These are phyloP conservation scores for Edolisoma coerulescens DNA, from an alignment of 2,113 vertebrate genomes.

Conservation along the genomic window DNA sequence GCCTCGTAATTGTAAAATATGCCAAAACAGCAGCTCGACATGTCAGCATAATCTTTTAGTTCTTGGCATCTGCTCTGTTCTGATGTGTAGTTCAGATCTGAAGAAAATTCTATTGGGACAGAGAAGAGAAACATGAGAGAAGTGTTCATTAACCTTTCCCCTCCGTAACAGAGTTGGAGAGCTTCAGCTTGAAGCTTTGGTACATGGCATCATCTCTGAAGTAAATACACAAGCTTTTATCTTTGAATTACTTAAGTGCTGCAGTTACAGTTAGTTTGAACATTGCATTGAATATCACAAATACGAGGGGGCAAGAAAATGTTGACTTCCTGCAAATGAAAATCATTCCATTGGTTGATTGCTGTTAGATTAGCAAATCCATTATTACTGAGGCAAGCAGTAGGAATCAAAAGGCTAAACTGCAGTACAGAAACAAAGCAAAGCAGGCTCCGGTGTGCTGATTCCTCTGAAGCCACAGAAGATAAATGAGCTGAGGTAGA, in stretches of 20 bases:
- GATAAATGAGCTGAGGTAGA: constrained; percentile 46
- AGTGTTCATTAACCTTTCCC: constrained; percentile 23
- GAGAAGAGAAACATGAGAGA: neutral
- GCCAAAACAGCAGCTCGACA: neutral
- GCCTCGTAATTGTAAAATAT: neutral
- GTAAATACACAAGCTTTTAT: neutral
- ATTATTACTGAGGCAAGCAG: neutral
- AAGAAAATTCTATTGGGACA: neutral
- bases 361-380: neutral
- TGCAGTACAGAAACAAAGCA: neutral
- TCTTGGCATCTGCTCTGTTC: neutral
- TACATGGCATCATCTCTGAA: neutral
- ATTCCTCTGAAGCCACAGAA: neutral
- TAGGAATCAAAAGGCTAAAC: neutral
- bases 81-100: neutral
- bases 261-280: neutral
- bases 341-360: neutral
- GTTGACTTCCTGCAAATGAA: neutral
- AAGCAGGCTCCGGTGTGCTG: neutral
- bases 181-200: neutral
- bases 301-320: neutral
- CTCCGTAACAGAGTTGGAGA: neutral
- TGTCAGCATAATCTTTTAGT: neutral
- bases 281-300: neutral
- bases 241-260: neutral